Percentiles rank a stretch among this genome's conserved stretches.
These are phyloP conservation scores for Lepus americanus DNA, from an alignment of 2,113 vertebrate genomes.

Conservation along the genomic window DNA sequence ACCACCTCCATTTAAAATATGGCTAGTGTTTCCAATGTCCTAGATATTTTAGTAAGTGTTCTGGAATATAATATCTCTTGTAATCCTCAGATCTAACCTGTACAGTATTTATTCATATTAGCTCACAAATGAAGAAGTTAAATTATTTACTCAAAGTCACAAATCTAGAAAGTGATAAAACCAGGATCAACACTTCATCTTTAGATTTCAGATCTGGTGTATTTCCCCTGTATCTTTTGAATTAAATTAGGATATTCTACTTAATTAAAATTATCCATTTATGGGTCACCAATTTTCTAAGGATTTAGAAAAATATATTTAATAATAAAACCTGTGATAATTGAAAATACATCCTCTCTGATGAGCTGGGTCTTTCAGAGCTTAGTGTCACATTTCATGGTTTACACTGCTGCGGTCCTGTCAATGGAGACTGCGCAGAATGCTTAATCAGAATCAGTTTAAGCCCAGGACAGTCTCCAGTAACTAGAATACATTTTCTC, in stretches of 20 bases:
- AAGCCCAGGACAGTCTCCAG: background rate
- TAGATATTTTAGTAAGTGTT: background rate
- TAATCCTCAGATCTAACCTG: background rate
- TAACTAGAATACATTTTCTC: background rate
- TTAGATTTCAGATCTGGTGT: background rate
- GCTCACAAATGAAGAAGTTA: slow-evolving; percentile 33
- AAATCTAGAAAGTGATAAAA: background rate
- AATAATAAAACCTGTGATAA: slow-evolving; percentile 24
- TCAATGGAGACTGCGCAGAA: background rate
- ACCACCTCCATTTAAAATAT: background rate
- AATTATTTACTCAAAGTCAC: background rate
- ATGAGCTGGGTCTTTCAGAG: background rate
- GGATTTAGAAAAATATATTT: slow-evolving; percentile 55
- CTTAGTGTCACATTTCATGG: background rate
- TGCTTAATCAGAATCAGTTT: background rate
- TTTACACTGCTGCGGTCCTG: background rate
- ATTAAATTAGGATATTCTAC: slow-evolving; percentile 16
- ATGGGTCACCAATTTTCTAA: slow-evolving; percentile 56
- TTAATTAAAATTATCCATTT: slow-evolving; percentile 69
- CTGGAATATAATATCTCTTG: background rate
- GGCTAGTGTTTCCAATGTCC: background rate
- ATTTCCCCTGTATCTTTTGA: background rate
- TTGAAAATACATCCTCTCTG: background rate
- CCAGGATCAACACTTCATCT: background rate
- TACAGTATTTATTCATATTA: background rate